phyloP scores from a whole-genome alignment of 2,888 invertebrate species.

The Muschampia staudingeri region DNA sequence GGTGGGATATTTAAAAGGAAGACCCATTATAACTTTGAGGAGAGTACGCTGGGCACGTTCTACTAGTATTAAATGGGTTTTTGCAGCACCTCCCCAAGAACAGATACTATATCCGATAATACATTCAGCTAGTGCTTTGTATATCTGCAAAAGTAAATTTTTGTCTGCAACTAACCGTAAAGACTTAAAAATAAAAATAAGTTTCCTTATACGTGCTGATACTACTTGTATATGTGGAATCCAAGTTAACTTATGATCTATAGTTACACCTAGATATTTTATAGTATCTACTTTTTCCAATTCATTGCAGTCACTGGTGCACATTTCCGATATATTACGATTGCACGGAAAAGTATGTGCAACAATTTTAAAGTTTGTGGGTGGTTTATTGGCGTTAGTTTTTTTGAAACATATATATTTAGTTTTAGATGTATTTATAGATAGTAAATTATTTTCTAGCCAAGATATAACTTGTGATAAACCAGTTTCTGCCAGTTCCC shows the following conservation, averaged over 20 bases:
- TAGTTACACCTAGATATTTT: constrained; percentile 6
- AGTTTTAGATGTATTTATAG: too few relatives aligned
- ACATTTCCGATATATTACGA: not conserved
- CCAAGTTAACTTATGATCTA: not conserved
- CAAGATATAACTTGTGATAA: too few relatives aligned
- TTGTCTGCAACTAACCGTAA: not conserved
- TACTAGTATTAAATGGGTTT: not conserved
- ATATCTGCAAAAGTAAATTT: not conserved
- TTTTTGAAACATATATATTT: not conserved
- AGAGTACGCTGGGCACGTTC: not conserved
- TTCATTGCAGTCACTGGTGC: not conserved
- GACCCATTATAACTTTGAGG: not conserved
- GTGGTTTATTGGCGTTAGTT: not conserved
- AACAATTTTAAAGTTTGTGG: not conserved
- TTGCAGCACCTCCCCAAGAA: constrained; percentile 4
- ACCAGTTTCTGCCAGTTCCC: too few relatives aligned
- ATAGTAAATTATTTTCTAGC: too few relatives aligned
- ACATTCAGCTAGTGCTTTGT: not conserved
- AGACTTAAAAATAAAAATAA: not conserved
- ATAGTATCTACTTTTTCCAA: not conserved
- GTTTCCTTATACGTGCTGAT: not conserved
- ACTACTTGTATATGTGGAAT: not conserved
- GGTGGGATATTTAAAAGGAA: not conserved
- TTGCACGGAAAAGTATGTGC: not conserved
- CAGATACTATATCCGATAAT: not conserved